phyloP scores from a whole-genome alignment of 2,797 vertebrate genomes.

The Poecilia wingei region DNA sequence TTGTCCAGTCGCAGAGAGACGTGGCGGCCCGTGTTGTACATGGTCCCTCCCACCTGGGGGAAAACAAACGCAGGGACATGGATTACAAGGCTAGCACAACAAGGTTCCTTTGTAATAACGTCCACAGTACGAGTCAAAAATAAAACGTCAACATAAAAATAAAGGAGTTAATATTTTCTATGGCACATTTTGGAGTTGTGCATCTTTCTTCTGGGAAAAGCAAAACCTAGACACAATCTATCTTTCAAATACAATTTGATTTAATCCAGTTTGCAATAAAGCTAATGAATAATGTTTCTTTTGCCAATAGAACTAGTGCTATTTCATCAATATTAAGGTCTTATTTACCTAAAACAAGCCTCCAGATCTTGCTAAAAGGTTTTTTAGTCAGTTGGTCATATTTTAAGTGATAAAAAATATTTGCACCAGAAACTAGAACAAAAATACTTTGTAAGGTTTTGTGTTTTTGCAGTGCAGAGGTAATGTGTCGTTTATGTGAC shows the following conservation, averaged over 20 bases:
- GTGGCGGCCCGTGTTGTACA: constrained; percentile 98
- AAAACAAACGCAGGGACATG: not conserved
- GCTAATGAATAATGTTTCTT: not conserved
- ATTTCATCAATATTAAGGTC: too few species aligned
- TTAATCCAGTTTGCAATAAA: not conserved
- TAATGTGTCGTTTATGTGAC: not conserved
- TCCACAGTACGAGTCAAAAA: not conserved
- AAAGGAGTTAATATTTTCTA: not conserved
- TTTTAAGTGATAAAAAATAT: too few species aligned
- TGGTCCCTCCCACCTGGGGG: constrained; percentile 92
- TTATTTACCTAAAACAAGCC: too few species aligned
- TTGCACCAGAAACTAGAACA: too few species aligned
- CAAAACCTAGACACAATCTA: not conserved
- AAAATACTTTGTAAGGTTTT: too few species aligned
- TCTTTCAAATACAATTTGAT: not conserved
- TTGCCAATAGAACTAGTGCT: too few species aligned
- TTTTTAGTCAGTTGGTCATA: too few species aligned
- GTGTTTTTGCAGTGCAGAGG: too few species aligned
- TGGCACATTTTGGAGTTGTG: not conserved
- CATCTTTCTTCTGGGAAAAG: not conserved
- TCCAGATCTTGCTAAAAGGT: too few species aligned
- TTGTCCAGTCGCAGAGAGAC: constrained; percentile 96
- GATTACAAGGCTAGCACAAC: not conserved
- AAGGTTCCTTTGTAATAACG: not conserved
- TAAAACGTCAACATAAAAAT: not conserved